phyloP scores from a whole-genome alignment of 2,797 vertebrate genomes.

The Peromyscus nudipes region DNA sequence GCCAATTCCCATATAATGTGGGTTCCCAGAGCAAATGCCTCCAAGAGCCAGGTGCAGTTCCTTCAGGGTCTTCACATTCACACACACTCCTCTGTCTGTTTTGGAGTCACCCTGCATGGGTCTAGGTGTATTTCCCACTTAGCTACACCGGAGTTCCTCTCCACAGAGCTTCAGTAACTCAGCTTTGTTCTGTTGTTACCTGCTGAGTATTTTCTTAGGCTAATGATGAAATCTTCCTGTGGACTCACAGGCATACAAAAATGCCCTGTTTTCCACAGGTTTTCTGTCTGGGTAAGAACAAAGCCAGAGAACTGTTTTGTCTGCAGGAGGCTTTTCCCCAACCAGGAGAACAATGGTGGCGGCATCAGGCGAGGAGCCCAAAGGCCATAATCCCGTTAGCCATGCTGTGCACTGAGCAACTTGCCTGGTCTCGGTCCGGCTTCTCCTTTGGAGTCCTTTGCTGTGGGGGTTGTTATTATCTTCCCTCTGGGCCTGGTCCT shows the following conservation, averaged over 20 bases:
- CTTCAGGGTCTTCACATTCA: neutral
- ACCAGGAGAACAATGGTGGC: conserved; percentile 72
- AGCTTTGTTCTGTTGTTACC: neutral
- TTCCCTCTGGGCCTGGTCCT: conserved; percentile 35
- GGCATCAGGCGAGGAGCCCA: neutral
- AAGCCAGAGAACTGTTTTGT: conserved; percentile 70
- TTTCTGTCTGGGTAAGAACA: conserved; percentile 62
- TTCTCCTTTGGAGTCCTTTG: neutral
- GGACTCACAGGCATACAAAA: neutral
- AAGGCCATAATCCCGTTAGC: conserved; percentile 79
- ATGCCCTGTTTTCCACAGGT: neutral
- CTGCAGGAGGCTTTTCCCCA: conserved; percentile 59
- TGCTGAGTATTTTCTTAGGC: neutral
- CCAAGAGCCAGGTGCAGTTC: neutral
- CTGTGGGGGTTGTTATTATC: conserved; percentile 17
- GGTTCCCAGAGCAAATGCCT: neutral
- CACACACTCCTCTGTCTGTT: too few species aligned
- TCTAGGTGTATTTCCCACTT: neutral
- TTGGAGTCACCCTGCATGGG: neutral
- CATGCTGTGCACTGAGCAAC: conserved; percentile 15
- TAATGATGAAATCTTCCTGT: neutral
- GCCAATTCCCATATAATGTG: neutral
- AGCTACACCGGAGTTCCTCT: neutral
- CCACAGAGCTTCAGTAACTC: neutral
- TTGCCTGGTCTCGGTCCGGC: neutral